Conservation (phyloP, 2,888 invertebrate species). For the Calameuta filiformis region DNA sequence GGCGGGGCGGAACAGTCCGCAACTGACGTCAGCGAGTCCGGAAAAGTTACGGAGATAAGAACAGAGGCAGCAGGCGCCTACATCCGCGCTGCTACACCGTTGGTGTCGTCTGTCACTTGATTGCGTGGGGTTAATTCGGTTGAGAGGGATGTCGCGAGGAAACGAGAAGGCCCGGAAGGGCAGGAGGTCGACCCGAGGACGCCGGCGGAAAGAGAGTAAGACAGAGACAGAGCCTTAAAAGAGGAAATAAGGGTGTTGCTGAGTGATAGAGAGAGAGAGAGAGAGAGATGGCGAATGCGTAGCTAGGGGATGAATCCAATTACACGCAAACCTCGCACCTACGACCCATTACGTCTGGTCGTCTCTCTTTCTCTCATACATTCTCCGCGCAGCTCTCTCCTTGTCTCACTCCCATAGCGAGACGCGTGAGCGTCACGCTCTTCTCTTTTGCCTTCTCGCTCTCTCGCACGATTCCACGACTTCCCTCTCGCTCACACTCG, state of each 20-base stretch:
- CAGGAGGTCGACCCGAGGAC: slow-evolving; percentile 8
- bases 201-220: slow-evolving; percentile 29
- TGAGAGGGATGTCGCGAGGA: slow-evolving; percentile 28
- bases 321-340: slow-evolving; percentile 58
- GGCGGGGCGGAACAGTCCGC: background rate
- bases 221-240: slow-evolving; percentile 15
- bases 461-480: background rate
- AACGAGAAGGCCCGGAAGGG: slow-evolving; percentile 7
- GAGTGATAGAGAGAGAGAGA: background rate
- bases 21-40: slow-evolving; percentile 43
- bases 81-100: slow-evolving; percentile 20
- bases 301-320: slow-evolving; percentile 58
- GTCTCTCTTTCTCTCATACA: slow-evolving; percentile 20
- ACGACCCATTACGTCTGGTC: slow-evolving; percentile 52
- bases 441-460: slow-evolving; percentile 1
- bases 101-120: slow-evolving; percentile 40
- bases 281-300: slow-evolving; percentile 28
- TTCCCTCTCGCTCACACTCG: background rate
- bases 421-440: background rate
- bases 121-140: slow-evolving; percentile 46
- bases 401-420: background rate
- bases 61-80: slow-evolving; percentile 19
- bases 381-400: background rate
- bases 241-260: slow-evolving; percentile 21
- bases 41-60: slow-evolving; percentile 52